Evolutionary conservation across 2,797 vertebrate species (phyloP).

Genomic region (Chrysolophus pictus): DNA sequence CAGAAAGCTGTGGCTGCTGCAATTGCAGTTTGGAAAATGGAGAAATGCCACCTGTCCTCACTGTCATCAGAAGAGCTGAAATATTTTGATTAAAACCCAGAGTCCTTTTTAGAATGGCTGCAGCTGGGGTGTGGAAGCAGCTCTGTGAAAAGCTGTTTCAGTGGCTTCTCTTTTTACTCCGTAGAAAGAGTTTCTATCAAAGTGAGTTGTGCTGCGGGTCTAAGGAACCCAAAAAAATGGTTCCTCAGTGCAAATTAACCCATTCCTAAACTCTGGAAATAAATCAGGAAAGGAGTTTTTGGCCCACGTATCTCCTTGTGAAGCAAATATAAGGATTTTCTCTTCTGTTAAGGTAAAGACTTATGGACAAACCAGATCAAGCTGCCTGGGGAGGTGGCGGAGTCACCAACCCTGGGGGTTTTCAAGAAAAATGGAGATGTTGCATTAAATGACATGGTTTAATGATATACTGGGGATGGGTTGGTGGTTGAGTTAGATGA

Average conservation of each 20-base stretch:
- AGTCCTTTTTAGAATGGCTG: background rate
- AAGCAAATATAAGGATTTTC: background rate
- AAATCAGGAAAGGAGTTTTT: background rate
- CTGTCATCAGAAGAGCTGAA: rapidly evolving
- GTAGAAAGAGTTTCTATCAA: background rate
- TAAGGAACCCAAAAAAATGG: background rate
- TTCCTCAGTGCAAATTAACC: background rate
- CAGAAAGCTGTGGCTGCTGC: background rate
- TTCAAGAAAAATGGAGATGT: too few species aligned
- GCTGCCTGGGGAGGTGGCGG: too few species aligned
- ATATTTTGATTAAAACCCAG: background rate
- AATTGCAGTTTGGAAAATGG: rapidly evolving
- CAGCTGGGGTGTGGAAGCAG: background rate
- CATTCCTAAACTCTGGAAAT: background rate
- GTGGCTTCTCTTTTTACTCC: background rate
- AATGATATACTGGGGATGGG: too few species aligned
- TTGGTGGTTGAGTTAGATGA: too few species aligned
- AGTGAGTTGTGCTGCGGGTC: background rate
- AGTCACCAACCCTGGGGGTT: too few species aligned
- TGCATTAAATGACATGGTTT: too few species aligned
- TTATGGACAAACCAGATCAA: background rate
- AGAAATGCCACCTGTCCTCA: background rate
- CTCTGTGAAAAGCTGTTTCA: background rate
- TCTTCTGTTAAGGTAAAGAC: background rate
- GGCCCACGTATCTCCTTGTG: background rate